Conservation (phyloP, 2,797 vertebrate species). For the Clarias laeviceps region DNA sequence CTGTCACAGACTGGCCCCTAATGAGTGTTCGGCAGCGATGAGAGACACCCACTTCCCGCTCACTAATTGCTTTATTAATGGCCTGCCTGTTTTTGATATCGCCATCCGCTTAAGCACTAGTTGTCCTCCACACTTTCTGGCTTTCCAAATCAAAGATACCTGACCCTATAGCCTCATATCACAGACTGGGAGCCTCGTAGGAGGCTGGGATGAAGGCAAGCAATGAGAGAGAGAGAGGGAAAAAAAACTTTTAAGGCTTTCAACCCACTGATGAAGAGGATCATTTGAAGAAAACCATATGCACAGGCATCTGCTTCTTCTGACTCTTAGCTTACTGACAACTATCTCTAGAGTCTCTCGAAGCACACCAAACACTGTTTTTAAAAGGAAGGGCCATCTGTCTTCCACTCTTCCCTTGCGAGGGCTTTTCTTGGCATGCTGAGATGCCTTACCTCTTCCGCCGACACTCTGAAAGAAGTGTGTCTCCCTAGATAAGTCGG, state of each 20-base stretch:
- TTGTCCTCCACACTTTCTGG: constrained; percentile 54
- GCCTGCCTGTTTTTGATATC: constrained; percentile 63
- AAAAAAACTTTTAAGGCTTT: constrained; percentile 59
- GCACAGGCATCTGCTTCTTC: constrained; percentile 71
- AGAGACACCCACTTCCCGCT: constrained; percentile 63
- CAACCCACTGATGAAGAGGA: constrained; percentile 58
- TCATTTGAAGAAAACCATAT: constrained; percentile 75
- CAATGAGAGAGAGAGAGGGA: constrained; percentile 33
- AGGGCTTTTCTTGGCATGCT: constrained; percentile 69
- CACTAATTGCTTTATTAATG: constrained; percentile 67
- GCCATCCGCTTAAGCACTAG: constrained; percentile 54
- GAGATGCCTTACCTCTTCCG: constrained; percentile 58
- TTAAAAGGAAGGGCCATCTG: constrained; percentile 75
- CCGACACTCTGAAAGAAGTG: constrained; percentile 63
- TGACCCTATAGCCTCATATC: constrained; percentile 54
- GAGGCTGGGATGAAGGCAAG: constrained; percentile 43
- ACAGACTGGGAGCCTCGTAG: constrained; percentile 48
- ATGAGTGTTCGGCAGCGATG: constrained; percentile 64
- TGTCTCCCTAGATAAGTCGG: constrained; percentile 64
- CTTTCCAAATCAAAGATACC: constrained; percentile 61
- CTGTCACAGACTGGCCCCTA: constrained; percentile 62
- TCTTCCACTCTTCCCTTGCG: constrained; percentile 64
- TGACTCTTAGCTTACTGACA: constrained; percentile 62
- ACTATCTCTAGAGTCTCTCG: constrained; percentile 59
- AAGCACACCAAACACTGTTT: constrained; percentile 63